These are phyloP conservation scores for Heliconius hewitsoni DNA, from an alignment of 1,140 invertebrate genomes.

Conservation along the genomic window DNA sequence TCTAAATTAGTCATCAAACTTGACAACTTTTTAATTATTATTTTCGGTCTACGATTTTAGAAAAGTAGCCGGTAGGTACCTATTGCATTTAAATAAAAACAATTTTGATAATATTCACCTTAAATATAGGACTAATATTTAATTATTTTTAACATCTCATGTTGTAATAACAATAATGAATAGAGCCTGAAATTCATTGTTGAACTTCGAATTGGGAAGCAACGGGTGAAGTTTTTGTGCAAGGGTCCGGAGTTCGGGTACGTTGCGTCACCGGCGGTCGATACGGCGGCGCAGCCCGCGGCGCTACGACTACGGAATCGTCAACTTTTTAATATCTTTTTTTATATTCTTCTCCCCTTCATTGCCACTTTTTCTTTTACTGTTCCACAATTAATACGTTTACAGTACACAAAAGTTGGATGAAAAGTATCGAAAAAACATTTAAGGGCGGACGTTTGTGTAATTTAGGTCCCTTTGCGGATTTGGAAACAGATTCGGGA, in stretches of 20 bases:
- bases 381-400: conserved; percentile 24
- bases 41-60: no score
- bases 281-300: conserved; percentile 43
- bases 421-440: not conserved
- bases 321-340: conserved; percentile 45
- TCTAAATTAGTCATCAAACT: no score
- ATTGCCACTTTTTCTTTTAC: conserved; percentile 23
- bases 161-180: conserved; percentile 1
- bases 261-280: conserved; percentile 47
- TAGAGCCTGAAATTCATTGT: conserved; percentile 17
- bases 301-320: conserved; percentile 36
- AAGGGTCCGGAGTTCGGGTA: conserved; percentile 35
- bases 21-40: no score
- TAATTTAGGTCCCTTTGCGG: conserved; percentile 13
- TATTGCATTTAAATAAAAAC: no score
- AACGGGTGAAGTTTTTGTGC: conserved; percentile 37
- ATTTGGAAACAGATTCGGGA: not conserved
- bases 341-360: conserved; percentile 31
- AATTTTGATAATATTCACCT: no score
- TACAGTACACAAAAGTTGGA: conserved; percentile 11
- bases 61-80: no score
- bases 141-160: not conserved
- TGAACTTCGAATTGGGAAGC: conserved; percentile 22
- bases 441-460: not conserved
- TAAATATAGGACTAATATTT: no score